A percentile compares a stretch with the other conserved stretches of the same genome.
These are phyloP conservation scores for Bothrops jararaca DNA, from an alignment of 2,113 vertebrate species.

Conservation along the genomic window DNA sequence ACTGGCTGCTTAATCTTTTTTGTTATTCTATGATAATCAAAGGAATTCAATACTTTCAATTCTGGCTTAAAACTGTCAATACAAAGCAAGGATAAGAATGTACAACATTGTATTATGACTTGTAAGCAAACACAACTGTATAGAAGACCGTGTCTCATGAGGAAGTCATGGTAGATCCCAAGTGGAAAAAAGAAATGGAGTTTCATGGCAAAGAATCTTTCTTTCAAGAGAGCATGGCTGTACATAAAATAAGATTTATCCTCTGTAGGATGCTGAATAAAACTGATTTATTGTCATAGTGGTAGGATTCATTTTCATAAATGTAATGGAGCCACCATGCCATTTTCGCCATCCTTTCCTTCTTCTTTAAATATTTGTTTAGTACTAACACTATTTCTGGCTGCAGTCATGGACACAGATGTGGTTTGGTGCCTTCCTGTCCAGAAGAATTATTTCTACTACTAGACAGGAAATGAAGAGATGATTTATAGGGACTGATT, in stretches of 20 bases:
- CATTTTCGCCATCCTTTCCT: neutral
- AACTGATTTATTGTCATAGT: conserved; percentile 58
- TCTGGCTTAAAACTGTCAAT: conserved; percentile 56
- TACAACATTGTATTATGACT: conserved; percentile 38
- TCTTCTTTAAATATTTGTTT: neutral
- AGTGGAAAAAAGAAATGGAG: conserved; percentile 56
- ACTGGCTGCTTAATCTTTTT: conserved; percentile 41
- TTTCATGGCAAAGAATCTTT: conserved; percentile 64
- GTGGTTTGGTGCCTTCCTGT: neutral
- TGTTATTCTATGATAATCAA: conserved; percentile 59
- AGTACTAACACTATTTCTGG: neutral
- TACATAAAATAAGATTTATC: conserved; percentile 63
- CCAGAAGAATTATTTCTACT: neutral
- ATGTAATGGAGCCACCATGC: neutral
- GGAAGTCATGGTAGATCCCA: conserved; percentile 63
- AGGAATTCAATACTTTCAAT: conserved; percentile 55
- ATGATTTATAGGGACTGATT: neutral
- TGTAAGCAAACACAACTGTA: conserved; percentile 54
- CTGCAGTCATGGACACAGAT: neutral
- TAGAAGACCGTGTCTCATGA: conserved; percentile 28
- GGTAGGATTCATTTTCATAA: conserved; percentile 33
- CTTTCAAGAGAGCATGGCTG: conserved; percentile 67
- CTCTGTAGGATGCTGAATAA: conserved; percentile 55
- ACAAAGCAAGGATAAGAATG: conserved; percentile 53
- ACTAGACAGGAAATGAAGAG: neutral